A percentile compares a stretch with the other conserved stretches of the same genome.
Evolutionary conservation across 2,113 vertebrate genomes (phyloP).

Genomic region (Gadus macrocephalus): DNA sequence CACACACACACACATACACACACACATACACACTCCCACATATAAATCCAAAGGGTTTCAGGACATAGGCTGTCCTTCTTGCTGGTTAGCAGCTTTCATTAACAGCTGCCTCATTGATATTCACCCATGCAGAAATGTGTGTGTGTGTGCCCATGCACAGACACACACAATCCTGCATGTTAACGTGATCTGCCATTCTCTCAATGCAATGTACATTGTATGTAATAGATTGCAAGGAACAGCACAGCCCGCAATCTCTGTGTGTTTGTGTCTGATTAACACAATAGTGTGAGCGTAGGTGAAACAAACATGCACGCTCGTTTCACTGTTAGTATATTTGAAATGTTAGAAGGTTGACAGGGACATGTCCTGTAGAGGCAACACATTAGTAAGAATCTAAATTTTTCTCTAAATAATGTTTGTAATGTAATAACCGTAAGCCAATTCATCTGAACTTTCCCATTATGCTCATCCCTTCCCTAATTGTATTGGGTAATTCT

Average conservation of each 20-base stretch:
- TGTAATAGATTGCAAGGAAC: slow-evolving; percentile 1
- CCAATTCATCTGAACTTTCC: too few relatives aligned
- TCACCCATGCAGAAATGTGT: slow-evolving; percentile 29
- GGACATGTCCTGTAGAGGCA: too few relatives aligned
- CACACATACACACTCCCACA: slow-evolving; percentile 9
- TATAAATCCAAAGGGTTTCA: slow-evolving; percentile 14
- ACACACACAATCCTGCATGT: slow-evolving; percentile 8
- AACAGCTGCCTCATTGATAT: slow-evolving; percentile 38
- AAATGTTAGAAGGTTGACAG: too few relatives aligned
- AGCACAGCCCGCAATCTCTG: slow-evolving; percentile 3
- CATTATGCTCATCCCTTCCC: too few relatives aligned
- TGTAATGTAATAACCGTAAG: too few relatives aligned
- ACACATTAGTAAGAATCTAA: too few relatives aligned
- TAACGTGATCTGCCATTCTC: background rate
- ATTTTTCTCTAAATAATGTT: too few relatives aligned
- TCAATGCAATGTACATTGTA: slow-evolving; percentile 13
- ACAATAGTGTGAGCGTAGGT: background rate
- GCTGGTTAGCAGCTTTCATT: slow-evolving; percentile 46
- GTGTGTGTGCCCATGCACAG: slow-evolving; percentile 10
- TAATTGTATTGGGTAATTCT: too few relatives aligned
- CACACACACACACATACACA: background rate
- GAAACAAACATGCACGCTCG: background rate
- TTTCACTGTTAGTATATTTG: background rate
- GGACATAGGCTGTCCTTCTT: slow-evolving; percentile 17
- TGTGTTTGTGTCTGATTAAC: background rate